phyloP scores from a whole-genome alignment of 2,888 invertebrate species.

The Dione vanillae region DNA sequence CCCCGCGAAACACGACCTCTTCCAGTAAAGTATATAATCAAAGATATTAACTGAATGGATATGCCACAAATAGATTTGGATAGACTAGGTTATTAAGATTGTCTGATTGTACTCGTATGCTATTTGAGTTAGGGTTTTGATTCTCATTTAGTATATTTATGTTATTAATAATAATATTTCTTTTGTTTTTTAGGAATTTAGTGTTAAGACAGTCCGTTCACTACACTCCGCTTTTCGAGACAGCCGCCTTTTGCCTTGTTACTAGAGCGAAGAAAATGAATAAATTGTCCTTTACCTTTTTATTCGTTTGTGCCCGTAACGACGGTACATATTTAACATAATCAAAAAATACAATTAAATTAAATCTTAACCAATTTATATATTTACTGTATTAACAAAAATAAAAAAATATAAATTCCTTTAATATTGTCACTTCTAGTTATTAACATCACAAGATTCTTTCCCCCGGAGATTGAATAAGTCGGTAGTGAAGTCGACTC shows the following conservation, averaged over 20 bases:
- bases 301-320: too few relatives aligned
- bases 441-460: slow-evolving; percentile 43
- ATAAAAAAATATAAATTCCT: background rate
- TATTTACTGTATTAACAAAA: too few relatives aligned
- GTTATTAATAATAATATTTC: background rate
- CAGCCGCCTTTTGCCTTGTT: too few relatives aligned
- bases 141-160: background rate
- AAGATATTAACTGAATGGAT: slow-evolving; percentile 40
- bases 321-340: too few relatives aligned
- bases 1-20: slow-evolving; percentile 73
- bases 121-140: background rate
- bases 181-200: background rate
- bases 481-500: slow-evolving; percentile 69
- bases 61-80: background rate
- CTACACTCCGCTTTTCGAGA: too few relatives aligned
- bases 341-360: too few relatives aligned
- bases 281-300: too few relatives aligned
- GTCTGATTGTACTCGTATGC: too few relatives aligned
- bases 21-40: slow-evolving; percentile 62
- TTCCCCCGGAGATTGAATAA: slow-evolving; percentile 80
- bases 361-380: too few relatives aligned
- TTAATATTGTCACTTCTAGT: slow-evolving; percentile 51
- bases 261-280: too few relatives aligned
- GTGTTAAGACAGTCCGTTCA: too few relatives aligned
- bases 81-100: too few relatives aligned